Percentiles rank a stretch among this genome's conserved stretches.
Conservation (phyloP, 2,113 vertebrate species). For the Brachyistius frenatus region DNA sequence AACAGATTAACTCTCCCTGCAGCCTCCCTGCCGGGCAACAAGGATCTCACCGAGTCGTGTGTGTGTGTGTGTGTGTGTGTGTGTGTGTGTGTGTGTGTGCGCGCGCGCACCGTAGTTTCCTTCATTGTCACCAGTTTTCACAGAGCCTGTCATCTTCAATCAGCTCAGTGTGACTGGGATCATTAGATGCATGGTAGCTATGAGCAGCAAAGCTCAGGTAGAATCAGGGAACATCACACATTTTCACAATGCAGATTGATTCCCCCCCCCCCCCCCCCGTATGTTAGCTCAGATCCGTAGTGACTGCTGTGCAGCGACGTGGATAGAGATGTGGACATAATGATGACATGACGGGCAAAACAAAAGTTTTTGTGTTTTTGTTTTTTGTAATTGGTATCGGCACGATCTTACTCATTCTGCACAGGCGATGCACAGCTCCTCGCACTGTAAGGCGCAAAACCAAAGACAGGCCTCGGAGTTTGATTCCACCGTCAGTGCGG, state of each 20-base stretch:
- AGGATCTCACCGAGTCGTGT: slow-evolving; percentile 69
- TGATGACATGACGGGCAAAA: too few relatives aligned
- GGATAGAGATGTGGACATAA: too few relatives aligned
- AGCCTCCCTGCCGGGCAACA: slow-evolving; percentile 63
- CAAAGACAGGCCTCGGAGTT: too few relatives aligned
- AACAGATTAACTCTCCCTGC: slow-evolving; percentile 51
- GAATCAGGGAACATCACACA: too few relatives aligned
- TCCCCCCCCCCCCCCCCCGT: neutral
- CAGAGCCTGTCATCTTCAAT: slow-evolving; percentile 53
- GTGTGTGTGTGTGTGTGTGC: slow-evolving; percentile 36
- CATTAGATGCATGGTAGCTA: slow-evolving; percentile 21
- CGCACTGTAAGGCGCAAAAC: too few relatives aligned
- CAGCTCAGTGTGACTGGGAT: slow-evolving; percentile 37
- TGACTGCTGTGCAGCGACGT: too few relatives aligned
- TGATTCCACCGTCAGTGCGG: too few relatives aligned
- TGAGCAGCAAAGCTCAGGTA: slow-evolving; percentile 14
- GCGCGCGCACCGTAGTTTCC: slow-evolving; percentile 48
- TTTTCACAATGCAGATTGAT: neutral
- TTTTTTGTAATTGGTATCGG: neutral
- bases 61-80: slow-evolving; percentile 46
- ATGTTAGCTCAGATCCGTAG: neutral
- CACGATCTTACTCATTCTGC: neutral
- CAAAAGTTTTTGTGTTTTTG: too few relatives aligned
- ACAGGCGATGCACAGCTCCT: neutral
- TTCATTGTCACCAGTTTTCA: slow-evolving; percentile 55